Conservation (phyloP, 2,888 invertebrate species). For the Acleris holmiana region DNA sequence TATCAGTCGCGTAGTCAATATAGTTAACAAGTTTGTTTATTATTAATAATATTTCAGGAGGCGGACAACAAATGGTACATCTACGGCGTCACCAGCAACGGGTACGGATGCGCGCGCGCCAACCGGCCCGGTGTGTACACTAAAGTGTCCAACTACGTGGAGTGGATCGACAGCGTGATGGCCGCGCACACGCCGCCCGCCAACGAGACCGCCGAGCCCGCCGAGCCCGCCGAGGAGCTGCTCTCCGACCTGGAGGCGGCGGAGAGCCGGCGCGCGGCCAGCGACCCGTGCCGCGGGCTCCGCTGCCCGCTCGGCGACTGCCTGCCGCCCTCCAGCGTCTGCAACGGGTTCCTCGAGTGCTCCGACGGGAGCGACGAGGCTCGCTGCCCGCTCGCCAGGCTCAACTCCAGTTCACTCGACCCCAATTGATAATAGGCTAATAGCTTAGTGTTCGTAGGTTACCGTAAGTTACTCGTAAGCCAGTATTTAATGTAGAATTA, state of each 20-base stretch:
- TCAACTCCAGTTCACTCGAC: slow-evolving; percentile 58
- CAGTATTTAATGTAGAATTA: slow-evolving; percentile 66
- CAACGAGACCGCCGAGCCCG: slow-evolving; percentile 54
- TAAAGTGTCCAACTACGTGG: slow-evolving; percentile 89
- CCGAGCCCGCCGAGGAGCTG: slow-evolving; percentile 61
- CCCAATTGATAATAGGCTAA: slow-evolving; percentile 61
- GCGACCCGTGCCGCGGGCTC: slow-evolving; percentile 86
- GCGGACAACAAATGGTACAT: slow-evolving; percentile 79
- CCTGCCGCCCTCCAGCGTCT: slow-evolving; percentile 87
- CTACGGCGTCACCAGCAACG: slow-evolving; percentile 90
- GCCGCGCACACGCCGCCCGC: slow-evolving; percentile 58
- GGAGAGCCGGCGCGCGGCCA: slow-evolving; percentile 64
- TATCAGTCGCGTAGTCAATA: no score
- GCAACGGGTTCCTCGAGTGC: slow-evolving; percentile 91
- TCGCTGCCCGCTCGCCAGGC: slow-evolving; percentile 74
- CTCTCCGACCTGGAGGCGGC: slow-evolving; percentile 73
- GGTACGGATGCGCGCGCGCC: slow-evolving; percentile 91
- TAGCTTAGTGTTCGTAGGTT: slow-evolving; percentile 22
- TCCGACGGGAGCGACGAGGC: slow-evolving; percentile 90
- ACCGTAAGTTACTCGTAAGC: slow-evolving; percentile 58
- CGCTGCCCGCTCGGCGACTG: slow-evolving; percentile 91
- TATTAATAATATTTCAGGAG: slow-evolving; percentile 59
- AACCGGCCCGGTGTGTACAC: slow-evolving; percentile 92
- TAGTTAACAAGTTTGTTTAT: background rate
- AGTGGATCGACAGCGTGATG: slow-evolving; percentile 88